Evolutionary conservation across 1,140 invertebrate genomes (phyloP).

Genomic region (Drosophila elegans): DNA sequence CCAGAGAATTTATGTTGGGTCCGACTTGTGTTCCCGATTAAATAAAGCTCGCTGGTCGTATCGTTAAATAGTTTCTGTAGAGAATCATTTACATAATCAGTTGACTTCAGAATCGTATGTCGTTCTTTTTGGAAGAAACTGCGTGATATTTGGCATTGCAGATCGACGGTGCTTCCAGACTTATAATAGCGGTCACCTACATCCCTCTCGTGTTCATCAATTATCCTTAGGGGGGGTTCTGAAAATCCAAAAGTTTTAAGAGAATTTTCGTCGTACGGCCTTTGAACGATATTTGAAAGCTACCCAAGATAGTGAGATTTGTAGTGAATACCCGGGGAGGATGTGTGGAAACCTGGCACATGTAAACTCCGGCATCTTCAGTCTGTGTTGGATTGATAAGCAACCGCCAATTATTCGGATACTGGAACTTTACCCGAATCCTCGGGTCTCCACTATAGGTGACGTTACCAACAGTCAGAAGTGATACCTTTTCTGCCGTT

Average conservation of each 20-base stretch:
- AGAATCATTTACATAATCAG: slow-evolving; percentile 22
- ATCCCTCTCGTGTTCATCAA: slow-evolving; percentile 88
- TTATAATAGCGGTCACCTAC: slow-evolving; percentile 90
- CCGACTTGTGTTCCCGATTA: slow-evolving; percentile 73
- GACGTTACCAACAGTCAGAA: slow-evolving; percentile 90
- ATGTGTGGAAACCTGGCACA: slow-evolving; percentile 94
- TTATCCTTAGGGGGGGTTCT: slow-evolving; percentile 89
- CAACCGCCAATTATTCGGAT: slow-evolving; percentile 94
- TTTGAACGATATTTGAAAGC: slow-evolving; percentile 21
- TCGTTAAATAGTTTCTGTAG: slow-evolving; percentile 38
- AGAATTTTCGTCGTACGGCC: too few relatives aligned
- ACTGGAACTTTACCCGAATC: slow-evolving; percentile 90
- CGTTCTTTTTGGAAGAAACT: slow-evolving; percentile 78
- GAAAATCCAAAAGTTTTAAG: not conserved
- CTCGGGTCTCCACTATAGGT: slow-evolving; percentile 90
- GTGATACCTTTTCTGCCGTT: slow-evolving; percentile 89
- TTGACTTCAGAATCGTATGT: slow-evolving; percentile 66
- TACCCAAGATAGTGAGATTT: slow-evolving; percentile 88
- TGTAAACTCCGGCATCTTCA: slow-evolving; percentile 91
- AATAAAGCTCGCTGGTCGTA: slow-evolving; percentile 54
- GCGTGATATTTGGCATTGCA: slow-evolving; percentile 87
- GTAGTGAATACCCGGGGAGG: slow-evolving; percentile 89
- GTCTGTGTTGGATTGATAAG: slow-evolving; percentile 90
- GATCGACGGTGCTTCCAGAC: slow-evolving; percentile 89
- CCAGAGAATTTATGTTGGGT: slow-evolving; percentile 77